Percentiles rank a stretch among this genome's conserved stretches.
phyloP scores from a whole-genome alignment of 2,888 invertebrate genomes.

The Xestobium rufovillosum region DNA sequence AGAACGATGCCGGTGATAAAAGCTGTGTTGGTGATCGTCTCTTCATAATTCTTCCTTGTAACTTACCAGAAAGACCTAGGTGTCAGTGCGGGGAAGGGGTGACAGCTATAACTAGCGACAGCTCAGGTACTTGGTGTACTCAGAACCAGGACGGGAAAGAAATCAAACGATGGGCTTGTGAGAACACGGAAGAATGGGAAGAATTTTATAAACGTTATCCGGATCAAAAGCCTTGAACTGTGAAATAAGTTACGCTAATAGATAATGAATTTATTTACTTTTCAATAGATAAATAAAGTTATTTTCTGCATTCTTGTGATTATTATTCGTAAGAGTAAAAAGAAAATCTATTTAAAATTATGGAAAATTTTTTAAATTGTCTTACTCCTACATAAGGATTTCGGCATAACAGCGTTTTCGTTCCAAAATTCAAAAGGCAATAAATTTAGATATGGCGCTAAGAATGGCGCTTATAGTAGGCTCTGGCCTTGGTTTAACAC shows the following conservation, averaged over 20 bases:
- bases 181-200: slow-evolving; percentile 27
- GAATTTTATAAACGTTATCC: slow-evolving; percentile 22
- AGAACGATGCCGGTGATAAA: slow-evolving; percentile 15
- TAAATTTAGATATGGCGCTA: no score
- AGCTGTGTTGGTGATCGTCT: slow-evolving; percentile 21
- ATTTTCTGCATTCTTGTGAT: no score
- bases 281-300: no score
- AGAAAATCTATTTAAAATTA: no score
- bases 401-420: no score
- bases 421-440: no score
- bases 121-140: slow-evolving; percentile 25
- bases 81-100: slow-evolving; percentile 23
- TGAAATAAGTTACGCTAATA: background rate
- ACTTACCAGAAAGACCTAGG: slow-evolving; percentile 22
- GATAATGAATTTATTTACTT: background rate
- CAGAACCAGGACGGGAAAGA: slow-evolving; percentile 18
- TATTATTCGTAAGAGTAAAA: no score
- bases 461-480: no score
- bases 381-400: no score
- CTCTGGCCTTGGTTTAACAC: no score
- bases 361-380: no score
- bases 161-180: slow-evolving; percentile 25
- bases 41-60: slow-evolving; percentile 23
- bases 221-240: slow-evolving; percentile 21
- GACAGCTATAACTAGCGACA: slow-evolving; percentile 19